Conservation (phyloP, 2,113 vertebrate species). For the Ia io region DNA sequence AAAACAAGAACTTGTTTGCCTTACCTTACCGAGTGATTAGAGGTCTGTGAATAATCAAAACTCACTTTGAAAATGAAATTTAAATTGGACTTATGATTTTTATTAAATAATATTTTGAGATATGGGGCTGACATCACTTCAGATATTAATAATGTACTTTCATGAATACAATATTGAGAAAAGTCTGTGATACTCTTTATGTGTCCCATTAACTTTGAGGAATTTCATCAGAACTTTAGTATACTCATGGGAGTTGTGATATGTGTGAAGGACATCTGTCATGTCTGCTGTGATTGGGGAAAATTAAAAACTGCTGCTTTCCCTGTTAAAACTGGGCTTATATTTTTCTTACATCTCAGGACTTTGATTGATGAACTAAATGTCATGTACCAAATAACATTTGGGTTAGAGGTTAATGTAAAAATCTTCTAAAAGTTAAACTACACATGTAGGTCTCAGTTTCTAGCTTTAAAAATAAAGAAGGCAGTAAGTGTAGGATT, state of each 20-base stretch:
- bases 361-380: conserved; percentile 31
- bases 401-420: not conserved
- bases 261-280: not conserved
- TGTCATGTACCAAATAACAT: not conserved
- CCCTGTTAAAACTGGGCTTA: conserved; percentile 3
- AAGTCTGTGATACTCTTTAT: not conserved
- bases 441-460: not conserved
- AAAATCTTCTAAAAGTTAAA: not conserved
- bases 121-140: not conserved
- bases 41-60: not conserved
- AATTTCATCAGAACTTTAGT: conserved; percentile 19
- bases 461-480: conserved; percentile 34
- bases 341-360: conserved; percentile 17
- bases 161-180: not conserved
- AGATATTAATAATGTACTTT: not conserved
- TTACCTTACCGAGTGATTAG: not conserved
- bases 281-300: not conserved
- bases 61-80: conserved; percentile 39
- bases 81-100: not conserved
- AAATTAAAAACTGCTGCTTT: conserved; percentile 27
- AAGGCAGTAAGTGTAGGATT: not conserved
- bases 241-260: not conserved
- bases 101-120: conserved; percentile 31
- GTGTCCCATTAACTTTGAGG: not conserved
- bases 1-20: conserved; percentile 11